Base-by-base conservation (phyloP, 2,113 vertebrate species). In the Carlito syrichta region DNA sequence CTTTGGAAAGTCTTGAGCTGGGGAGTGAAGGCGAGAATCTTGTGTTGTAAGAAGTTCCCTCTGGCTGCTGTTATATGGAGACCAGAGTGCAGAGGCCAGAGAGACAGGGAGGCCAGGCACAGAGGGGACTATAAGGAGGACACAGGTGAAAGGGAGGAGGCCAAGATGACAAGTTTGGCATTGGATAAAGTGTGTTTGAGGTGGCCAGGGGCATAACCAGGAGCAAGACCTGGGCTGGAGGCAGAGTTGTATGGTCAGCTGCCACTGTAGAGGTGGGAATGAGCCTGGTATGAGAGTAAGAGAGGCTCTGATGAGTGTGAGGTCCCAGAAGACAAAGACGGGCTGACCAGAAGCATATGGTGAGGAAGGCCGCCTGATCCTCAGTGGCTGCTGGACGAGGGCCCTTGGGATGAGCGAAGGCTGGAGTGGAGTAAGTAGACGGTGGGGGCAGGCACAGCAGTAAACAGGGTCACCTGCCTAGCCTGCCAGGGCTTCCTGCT, bases 361-460 rank as follows among this genome's bases (percentile, higher is more conserved):
- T 30, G 27, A 52, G 23, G n/a, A 23, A 4, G 20, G 71, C 40
- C 43, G 30, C 50, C 82, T 84, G 63, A 38, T 20, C 2, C 48
- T 8, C 8, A 50, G 23, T 20, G 27, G 35, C 66, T 13, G 4
- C 7, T 17, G n/a, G 43, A 68, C n/a, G 5, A 25, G 62, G 35
- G 25, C 54, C 25, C 23, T 32, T 19, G 58, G 16, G 40, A 4
- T n/a, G 11, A 25, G 32, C 8, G n/a, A n/a, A 68, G 38, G 25
- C 93, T 63, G 52, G 62, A 25, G 10, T 30, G 56, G 58, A 68
- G 40, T 9, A 4, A 23, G n/a, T 6, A 2, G 50, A 32, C 8
- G 69, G 8, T 0, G 22, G 17, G 43, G 0, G 0, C 9, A 25
- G 86, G 38, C 20, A 0, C 50, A 4, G 3, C 30, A 52, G 20